phyloP scores from a whole-genome alignment of 2,113 vertebrate species.

The Echinops telfairi region DNA sequence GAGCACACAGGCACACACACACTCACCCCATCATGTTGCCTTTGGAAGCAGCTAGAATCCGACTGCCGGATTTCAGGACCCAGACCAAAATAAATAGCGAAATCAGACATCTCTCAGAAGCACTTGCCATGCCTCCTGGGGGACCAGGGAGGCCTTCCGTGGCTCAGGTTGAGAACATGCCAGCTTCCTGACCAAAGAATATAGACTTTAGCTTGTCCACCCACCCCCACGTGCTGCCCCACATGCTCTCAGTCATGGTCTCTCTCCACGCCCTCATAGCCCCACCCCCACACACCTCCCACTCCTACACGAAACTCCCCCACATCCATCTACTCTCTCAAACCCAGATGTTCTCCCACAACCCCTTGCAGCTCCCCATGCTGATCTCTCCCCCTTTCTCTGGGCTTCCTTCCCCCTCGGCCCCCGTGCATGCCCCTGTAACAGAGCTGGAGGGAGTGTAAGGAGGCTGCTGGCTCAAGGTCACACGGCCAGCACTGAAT shows the following conservation, averaged over 20 bases:
- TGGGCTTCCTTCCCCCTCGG: background rate
- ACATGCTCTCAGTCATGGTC: too few relatives aligned
- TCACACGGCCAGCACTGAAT: background rate
- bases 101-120: background rate
- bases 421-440: rapidly evolving
- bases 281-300: too few relatives aligned
- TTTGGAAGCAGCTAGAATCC: background rate
- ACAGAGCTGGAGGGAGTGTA: background rate
- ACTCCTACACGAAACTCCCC: too few relatives aligned
- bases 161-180: background rate
- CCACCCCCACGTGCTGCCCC: too few relatives aligned
- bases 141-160: background rate
- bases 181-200: background rate
- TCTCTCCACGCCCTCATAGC: too few relatives aligned
- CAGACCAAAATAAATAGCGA: background rate
- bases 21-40: rapidly evolving
- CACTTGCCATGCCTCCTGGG: too few relatives aligned
- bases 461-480: background rate
- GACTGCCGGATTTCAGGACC: background rate
- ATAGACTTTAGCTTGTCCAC: background rate
- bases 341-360: rapidly evolving
- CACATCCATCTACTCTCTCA: too few relatives aligned
- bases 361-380: background rate
- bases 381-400: background rate
- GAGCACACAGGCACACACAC: rapidly evolving